These are phyloP conservation scores for Carassius gibelio DNA, from an alignment of 2,113 vertebrate genomes.

Conservation along the genomic window DNA sequence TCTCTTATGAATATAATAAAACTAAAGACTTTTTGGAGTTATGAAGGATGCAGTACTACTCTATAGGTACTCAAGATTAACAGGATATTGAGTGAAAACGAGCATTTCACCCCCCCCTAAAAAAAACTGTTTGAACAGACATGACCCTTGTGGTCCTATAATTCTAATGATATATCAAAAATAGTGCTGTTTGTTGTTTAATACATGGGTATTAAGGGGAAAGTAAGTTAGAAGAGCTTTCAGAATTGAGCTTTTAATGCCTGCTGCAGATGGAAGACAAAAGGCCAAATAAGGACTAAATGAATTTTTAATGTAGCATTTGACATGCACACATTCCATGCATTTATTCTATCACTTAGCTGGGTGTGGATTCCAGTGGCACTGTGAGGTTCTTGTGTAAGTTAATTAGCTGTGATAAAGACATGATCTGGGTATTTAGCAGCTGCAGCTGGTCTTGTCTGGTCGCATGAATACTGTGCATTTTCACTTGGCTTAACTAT, in stretches of 20 bases:
- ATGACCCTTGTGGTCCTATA: neutral
- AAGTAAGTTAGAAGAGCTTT: neutral
- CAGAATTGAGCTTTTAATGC: neutral
- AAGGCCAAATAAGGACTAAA: conserved; percentile 19
- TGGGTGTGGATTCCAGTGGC: conserved; percentile 11
- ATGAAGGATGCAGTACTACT: no score
- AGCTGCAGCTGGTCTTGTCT: conserved; percentile 44
- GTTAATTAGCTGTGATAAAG: conserved; percentile 40
- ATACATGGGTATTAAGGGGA: neutral
- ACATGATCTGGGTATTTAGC: conserved; percentile 45
- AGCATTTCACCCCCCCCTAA: no score
- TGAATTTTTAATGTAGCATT: conserved; percentile 14
- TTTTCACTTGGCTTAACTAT: neutral
- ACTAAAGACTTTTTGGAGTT: no score
- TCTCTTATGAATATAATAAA: no score
- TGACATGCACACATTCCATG: neutral
- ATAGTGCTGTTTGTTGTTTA: neutral
- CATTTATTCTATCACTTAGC: conserved; percentile 14
- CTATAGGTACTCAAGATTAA: no score
- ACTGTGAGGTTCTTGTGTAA: conserved; percentile 5
- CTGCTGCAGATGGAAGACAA: conserved; percentile 4
- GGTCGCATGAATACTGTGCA: no score
- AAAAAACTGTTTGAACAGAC: neutral
- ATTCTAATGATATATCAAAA: neutral
- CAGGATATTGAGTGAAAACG: no score